A percentile compares a stretch with the other conserved stretches of the same genome.
These are phyloP conservation scores for Copidosoma floridanum DNA, from an alignment of 1,140 invertebrate genomes.

Conservation along the genomic window DNA sequence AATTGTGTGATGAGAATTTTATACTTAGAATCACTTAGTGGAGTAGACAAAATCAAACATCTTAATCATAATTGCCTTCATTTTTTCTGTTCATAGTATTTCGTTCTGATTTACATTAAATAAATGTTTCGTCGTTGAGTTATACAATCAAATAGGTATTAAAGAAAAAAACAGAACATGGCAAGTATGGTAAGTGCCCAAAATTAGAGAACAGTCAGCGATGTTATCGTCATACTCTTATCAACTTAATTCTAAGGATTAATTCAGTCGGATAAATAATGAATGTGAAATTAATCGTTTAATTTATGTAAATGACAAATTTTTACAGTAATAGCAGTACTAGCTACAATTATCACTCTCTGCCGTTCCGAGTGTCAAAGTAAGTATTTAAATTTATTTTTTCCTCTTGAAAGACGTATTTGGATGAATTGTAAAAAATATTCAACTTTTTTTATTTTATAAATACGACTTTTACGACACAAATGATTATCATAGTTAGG, in stretches of 20 bases:
- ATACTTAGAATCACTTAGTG: too few relatives aligned
- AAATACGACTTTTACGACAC: too few relatives aligned
- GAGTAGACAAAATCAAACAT: too few relatives aligned
- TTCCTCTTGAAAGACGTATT: too few relatives aligned
- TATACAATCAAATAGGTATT: constrained; percentile 3
- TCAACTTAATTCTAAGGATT: too few relatives aligned
- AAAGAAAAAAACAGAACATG: too few relatives aligned
- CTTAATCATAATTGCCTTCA: neutral
- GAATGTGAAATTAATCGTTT: too few relatives aligned
- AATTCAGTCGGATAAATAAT: neutral
- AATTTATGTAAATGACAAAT: constrained; percentile 29
- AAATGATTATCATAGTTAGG: too few relatives aligned
- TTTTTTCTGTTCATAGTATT: constrained; percentile 6
- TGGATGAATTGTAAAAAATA: too few relatives aligned
- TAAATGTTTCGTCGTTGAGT: neutral
- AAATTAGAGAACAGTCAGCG: neutral
- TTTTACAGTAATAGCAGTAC: constrained; percentile 56
- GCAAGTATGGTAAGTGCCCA: constrained; percentile 6
- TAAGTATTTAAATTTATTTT: constrained; percentile 45
- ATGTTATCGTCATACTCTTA: too few relatives aligned
- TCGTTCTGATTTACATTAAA: constrained; percentile 5
- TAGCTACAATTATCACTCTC: constrained; percentile 52
- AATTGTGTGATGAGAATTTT: too few relatives aligned
- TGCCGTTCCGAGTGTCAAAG: constrained; percentile 58
- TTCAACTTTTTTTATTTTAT: too few relatives aligned